Conservation (phyloP, 2,888 invertebrate species). For the Diloba caeruleocephala region DNA sequence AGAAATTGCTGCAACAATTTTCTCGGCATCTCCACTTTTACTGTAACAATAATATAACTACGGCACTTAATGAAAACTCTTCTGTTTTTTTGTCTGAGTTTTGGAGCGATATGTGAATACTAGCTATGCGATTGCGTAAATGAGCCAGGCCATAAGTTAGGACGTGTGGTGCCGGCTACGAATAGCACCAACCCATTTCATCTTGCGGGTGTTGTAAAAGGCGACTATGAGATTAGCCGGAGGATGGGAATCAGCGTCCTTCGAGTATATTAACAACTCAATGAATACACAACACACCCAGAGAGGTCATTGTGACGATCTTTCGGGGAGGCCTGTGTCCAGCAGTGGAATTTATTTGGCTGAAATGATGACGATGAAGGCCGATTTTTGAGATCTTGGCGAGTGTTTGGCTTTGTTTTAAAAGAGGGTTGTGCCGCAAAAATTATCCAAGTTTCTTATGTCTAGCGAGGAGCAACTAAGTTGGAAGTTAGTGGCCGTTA, state of each 20-base stretch:
- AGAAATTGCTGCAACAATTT: slow-evolving; percentile 68
- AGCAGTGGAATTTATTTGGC: too few species aligned
- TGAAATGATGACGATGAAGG: too few species aligned
- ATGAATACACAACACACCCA: too few species aligned
- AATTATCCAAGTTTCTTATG: slow-evolving; percentile 75
- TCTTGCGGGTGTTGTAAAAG: too few species aligned
- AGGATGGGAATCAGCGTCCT: too few species aligned
- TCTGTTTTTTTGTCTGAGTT: slow-evolving; percentile 54
- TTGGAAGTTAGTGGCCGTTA: slow-evolving; percentile 54
- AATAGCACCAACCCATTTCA: too few species aligned
- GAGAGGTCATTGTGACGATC: too few species aligned
- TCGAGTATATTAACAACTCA: too few species aligned
- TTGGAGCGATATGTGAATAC: slow-evolving; percentile 41
- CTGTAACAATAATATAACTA: slow-evolving; percentile 61
- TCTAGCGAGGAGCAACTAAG: slow-evolving; percentile 64
- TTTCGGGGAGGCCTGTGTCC: too few species aligned
- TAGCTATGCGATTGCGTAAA: slow-evolving; percentile 39
- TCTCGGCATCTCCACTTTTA: slow-evolving; percentile 58
- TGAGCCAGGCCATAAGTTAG: too few species aligned
- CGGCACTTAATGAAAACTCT: slow-evolving; percentile 58
- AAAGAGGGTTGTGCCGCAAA: slow-evolving; percentile 70
- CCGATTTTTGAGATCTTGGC: slow-evolving; percentile 56
- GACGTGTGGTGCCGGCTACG: too few species aligned
- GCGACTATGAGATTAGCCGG: too few species aligned
- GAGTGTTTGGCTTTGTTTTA: slow-evolving; percentile 57